phyloP scores from a whole-genome alignment of 1,140 invertebrate species.

The Cyclina sinensis region DNA sequence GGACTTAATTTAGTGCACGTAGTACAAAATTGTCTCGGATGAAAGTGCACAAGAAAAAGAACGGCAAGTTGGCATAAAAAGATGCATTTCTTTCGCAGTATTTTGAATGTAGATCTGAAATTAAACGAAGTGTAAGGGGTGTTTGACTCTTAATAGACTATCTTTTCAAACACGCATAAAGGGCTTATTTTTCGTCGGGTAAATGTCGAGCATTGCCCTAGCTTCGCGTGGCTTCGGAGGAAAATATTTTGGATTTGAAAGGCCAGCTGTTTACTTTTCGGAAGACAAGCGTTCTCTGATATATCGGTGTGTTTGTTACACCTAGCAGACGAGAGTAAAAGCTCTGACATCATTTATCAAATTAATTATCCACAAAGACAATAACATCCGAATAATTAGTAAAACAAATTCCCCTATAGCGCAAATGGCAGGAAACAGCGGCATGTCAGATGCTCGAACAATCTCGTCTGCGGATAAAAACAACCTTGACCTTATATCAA shows the following conservation, averaged over 20 bases:
- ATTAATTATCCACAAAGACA: constrained; percentile 46
- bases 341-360: constrained; percentile 51
- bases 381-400: constrained; percentile 56
- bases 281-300: constrained; percentile 55
- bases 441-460: not conserved
- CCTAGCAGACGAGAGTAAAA: constrained; percentile 58
- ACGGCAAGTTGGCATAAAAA: no score
- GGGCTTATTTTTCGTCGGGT: not conserved
- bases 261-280: constrained; percentile 21
- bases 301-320: constrained; percentile 55
- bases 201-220: not conserved
- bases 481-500: constrained; percentile 34
- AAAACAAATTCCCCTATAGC: constrained; percentile 39
- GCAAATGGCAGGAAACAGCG: constrained; percentile 27
- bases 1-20: no score
- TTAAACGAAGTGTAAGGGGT: no score
- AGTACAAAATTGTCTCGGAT: no score
- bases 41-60: no score
- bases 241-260: constrained; percentile 36
- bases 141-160: no score
- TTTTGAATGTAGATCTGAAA: no score
- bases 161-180: no score
- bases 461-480: constrained; percentile 54
- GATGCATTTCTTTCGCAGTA: no score
- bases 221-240: not conserved